Evolutionary conservation across 2,888 invertebrate species (phyloP), one percentile per base, ranked within the genome.

Genomic region (Augiades crinisus): DNA sequence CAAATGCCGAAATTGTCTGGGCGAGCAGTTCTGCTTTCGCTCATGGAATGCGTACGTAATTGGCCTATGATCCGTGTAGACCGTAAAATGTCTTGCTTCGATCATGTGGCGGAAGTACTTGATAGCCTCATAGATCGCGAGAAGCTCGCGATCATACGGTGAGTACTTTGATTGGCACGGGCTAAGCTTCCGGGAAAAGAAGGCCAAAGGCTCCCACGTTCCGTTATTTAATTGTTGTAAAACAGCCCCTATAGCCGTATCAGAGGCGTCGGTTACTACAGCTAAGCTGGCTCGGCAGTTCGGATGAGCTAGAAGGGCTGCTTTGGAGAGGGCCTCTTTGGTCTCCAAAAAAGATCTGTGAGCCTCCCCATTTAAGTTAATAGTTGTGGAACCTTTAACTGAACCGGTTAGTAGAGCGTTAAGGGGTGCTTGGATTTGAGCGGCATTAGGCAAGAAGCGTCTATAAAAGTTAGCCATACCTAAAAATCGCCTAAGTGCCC

Each of bases 101-200:
- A 81, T 10, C 58, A 73, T 62, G 31, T 75, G 63, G 5, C 69
- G 55, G 56, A 78, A 78, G 54, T 71, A 58, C 52, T 68, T 70
- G 0, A 77, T 58, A 0, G 68, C 68, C 43, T 61, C 52, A 50
- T 74, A 79, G 2, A 71, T 69, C 0, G 75, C 77, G 2, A 75
- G 59, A 0, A 83, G 59, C 58, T 80, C 75, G 0, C 77, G 34
- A 41, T 81, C 77, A 52, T 78, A 81, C 1, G 71, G 63, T 16
- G 66, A 60, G 66, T 65, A 60, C 13, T 72, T 75, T 4, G 8
- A 21, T 54, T 82, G 66, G 0, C 71, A 50, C 13, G 63, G 50
- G 10, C 54, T 64, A 0, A 79, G 55, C 40, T 70, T 75, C 12
- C 62, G 60, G 2, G 72, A 73, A 50, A 72, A 77, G 47, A 78